Conservation (phyloP, 2,888 invertebrate species). For the Melieria picta region DNA sequence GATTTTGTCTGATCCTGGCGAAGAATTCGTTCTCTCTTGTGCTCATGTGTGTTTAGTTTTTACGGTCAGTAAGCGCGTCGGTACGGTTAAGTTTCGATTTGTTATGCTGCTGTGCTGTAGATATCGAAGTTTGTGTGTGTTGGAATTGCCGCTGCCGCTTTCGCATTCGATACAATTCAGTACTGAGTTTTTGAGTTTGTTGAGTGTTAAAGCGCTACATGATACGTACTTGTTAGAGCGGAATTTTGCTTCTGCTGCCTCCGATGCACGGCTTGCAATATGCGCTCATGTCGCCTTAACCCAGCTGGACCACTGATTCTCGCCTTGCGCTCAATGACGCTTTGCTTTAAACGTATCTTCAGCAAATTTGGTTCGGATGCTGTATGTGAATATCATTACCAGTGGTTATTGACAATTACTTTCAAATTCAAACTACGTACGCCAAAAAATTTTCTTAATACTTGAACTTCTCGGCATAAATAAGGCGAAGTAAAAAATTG, state of each 20-base stretch:
- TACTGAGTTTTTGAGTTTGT: too few species aligned
- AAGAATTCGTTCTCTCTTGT: too few species aligned
- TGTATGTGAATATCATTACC: constrained; percentile 64
- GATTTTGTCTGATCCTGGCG: too few species aligned
- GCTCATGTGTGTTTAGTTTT: too few species aligned
- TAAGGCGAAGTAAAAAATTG: too few species aligned
- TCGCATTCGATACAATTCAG: too few species aligned
- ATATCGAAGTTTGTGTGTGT: too few species aligned
- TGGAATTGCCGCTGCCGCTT: too few species aligned
- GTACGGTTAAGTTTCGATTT: too few species aligned
- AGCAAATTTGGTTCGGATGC: constrained; percentile 97
- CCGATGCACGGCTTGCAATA: constrained; percentile 70
- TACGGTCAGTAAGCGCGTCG: too few species aligned
- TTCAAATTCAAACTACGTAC: constrained; percentile 3
- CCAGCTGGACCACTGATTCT: constrained; percentile 85
- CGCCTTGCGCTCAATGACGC: constrained; percentile 93
- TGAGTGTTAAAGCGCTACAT: constrained; percentile 26
- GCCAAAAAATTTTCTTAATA: background rate
- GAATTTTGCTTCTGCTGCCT: constrained; percentile 66
- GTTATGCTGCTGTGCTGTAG: too few species aligned
- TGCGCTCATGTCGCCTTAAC: constrained; percentile 80
- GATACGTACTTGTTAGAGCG: constrained; percentile 66
- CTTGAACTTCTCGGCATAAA: too few species aligned
- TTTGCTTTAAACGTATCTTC: constrained; percentile 92
- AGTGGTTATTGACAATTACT: constrained; percentile 25